Evolutionary conservation across 2,113 vertebrate genomes (phyloP).

Genomic region (Hydropotes inermis): DNA sequence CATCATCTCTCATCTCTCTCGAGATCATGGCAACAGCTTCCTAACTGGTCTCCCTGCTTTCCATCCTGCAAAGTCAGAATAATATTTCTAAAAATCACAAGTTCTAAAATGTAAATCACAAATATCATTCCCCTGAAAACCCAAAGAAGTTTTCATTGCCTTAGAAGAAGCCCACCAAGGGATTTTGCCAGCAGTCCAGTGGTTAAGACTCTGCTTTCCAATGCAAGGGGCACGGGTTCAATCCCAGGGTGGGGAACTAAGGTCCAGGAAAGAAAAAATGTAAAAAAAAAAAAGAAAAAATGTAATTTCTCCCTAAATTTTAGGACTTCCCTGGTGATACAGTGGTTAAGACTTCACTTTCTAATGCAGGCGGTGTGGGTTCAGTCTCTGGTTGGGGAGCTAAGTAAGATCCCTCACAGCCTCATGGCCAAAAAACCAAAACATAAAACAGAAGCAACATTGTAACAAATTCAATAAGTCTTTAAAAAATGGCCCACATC

Average conservation of each 20-base stretch:
- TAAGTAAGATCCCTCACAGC: neutral
- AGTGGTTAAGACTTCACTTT: neutral
- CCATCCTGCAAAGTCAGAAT: neutral
- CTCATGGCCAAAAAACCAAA: neutral
- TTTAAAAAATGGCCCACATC: neutral
- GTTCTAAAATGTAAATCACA: conserved; percentile 19
- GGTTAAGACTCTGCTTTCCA: neutral
- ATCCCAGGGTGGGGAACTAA: neutral
- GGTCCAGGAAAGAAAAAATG: neutral
- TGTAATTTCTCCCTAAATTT: neutral
- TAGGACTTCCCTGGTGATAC: neutral
- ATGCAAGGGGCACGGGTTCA: neutral
- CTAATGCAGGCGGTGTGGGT: neutral
- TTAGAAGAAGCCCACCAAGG: neutral
- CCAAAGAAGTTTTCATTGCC: neutral
- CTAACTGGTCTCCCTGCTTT: neutral
- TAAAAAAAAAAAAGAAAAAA: neutral
- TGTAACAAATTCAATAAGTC: neutral
- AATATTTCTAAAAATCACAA: conserved; percentile 16
- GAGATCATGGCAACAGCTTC: neutral
- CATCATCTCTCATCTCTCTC: neutral
- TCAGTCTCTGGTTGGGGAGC: neutral
- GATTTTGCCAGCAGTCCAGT: neutral
- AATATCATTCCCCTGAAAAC: neutral
- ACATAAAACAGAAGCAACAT: neutral